Percentiles rank a stretch among this genome's conserved stretches.
These are phyloP conservation scores for Candoia aspera DNA, from an alignment of 2,113 vertebrate genomes.

Conservation along the genomic window DNA sequence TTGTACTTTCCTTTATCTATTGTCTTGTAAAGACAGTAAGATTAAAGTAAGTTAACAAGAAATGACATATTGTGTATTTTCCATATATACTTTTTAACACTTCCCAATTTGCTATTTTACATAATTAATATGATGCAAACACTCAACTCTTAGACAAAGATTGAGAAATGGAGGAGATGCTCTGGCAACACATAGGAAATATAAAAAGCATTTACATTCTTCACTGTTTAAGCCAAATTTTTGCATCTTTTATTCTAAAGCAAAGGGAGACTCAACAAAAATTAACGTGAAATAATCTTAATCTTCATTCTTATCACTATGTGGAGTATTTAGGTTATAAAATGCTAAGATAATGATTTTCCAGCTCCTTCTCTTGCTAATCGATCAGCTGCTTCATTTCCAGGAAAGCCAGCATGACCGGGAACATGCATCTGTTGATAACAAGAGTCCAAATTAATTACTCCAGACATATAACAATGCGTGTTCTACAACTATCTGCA, in stretches of 20 bases:
- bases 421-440: conserved; percentile 86
- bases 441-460: background rate
- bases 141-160: background rate
- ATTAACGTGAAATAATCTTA: background rate
- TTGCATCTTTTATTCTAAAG: background rate
- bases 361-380: conserved; percentile 88
- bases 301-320: background rate
- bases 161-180: background rate
- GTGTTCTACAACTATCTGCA: background rate
- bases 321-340: background rate
- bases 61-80: background rate
- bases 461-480: background rate
- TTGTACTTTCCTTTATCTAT: background rate
- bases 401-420: conserved; percentile 88
- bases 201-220: background rate
- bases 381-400: conserved; percentile 93
- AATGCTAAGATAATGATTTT: conserved; percentile 54
- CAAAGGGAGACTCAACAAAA: background rate
- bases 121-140: background rate
- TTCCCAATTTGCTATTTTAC: background rate
- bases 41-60: background rate
- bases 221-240: background rate
- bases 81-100: background rate
- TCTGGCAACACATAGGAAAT: background rate
- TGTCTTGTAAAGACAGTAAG: background rate